Base-by-base conservation (phyloP, 1,140 invertebrate genomes). In the Drosophila nigromelanica region DNA sequence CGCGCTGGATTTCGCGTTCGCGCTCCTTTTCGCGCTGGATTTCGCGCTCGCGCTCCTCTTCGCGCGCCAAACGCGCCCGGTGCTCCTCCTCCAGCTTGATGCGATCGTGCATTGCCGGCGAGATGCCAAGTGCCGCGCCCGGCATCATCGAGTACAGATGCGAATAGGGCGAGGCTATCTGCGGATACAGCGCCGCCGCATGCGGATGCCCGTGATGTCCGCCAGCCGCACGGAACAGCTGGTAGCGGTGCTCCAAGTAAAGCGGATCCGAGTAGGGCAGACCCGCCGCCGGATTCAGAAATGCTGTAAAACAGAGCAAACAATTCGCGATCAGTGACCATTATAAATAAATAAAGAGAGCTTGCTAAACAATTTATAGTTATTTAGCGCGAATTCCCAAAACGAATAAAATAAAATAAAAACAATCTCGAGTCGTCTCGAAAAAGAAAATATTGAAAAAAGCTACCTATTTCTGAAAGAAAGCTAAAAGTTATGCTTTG, bases 191-290 rank as follows among this genome's bases (percentile, higher is more conserved):
- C 1, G 90, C 83, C 4, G 83, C 83, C 3, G 91, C 85, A 66
- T 92, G 91, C 4, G 91, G 91, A 80, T 92, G 91, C 37, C 89
- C 60, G 54, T 91, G 90, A 71, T 92, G 91, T 3, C 86, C 89
- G 33, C 81, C 78, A 14, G 93, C 86, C 4, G 93, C 92, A 73
- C 95, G 94, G 76, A 96, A 92, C 91, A 96, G 93, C 69, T 92
- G 91, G 64, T 91, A 90, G 91, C 95, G 95, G 70, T 95, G 93
- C 91, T 97, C 96, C 90, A 96, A 93, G 90, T 96, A 95, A 78
- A 96, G 92, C 66, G 96, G 95, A 90, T 97, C 96, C 80, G 92
- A 73, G 56, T 92, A 92, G 47, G 92, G 87, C 69, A 93, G 81
- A 47, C 93, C 92, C 24, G 93, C 92, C 47, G 93, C 92, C 43